These are phyloP conservation scores for Itoplectis maculator DNA, from an alignment of 2,888 invertebrate species.

Conservation along the genomic window DNA sequence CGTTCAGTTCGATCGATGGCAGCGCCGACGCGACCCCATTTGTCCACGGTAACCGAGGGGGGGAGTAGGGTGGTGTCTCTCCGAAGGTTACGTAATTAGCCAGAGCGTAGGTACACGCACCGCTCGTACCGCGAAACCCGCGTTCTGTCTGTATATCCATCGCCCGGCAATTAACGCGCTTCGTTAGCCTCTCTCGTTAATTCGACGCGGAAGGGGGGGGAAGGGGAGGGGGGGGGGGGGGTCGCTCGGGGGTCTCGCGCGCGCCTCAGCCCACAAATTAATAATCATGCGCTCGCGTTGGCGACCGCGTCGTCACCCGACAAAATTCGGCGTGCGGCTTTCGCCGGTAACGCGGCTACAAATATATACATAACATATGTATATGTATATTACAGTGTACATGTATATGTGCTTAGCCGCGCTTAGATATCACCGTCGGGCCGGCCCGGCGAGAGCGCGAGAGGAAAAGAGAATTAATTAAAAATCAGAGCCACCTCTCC, in stretches of 20 bases:
- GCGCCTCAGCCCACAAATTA: slow-evolving; percentile 66
- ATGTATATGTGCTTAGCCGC: neutral
- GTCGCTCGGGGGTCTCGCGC: no score
- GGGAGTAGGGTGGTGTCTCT: no score
- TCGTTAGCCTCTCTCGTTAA: slow-evolving; percentile 76
- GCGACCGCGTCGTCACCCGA: slow-evolving; percentile 1
- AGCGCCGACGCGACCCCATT: no score
- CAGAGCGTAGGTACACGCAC: slow-evolving; percentile 12
- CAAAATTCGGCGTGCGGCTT: neutral
- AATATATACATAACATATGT: no score
- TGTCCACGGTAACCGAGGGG: neutral
- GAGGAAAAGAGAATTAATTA: slow-evolving; percentile 31
- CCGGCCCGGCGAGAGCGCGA: neutral
- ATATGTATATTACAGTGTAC: no score
- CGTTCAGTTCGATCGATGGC: slow-evolving; percentile 5
- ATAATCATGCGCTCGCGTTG: slow-evolving; percentile 56
- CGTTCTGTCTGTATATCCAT: slow-evolving; percentile 29
- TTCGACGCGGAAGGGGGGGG: slow-evolving; percentile 25
- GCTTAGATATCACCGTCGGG: neutral
- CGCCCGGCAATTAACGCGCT: slow-evolving; percentile 78
- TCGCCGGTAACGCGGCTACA: neutral
- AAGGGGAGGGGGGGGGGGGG: slow-evolving; percentile 37
- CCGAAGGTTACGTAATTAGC: slow-evolving; percentile 15
- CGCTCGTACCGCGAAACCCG: neutral
- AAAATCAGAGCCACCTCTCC: slow-evolving; percentile 40